These are phyloP conservation scores for Cyrtorhinus lividipennis DNA, from an alignment of 1,140 invertebrate genomes.

Conservation along the genomic window DNA sequence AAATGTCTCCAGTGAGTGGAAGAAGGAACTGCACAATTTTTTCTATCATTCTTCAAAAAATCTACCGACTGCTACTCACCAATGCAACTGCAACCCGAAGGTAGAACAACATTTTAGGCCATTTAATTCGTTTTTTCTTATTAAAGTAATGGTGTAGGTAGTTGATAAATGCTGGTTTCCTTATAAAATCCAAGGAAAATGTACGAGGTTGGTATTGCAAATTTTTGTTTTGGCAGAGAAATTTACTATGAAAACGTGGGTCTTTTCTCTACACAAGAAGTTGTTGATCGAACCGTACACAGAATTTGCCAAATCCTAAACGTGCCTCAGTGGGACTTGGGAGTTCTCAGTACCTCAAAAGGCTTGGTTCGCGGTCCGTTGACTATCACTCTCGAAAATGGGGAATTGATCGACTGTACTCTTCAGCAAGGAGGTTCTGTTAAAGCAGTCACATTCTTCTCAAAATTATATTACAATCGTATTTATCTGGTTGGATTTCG, in stretches of 20 bases:
- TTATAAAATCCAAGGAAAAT: too few species aligned
- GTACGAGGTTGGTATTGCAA: too few species aligned
- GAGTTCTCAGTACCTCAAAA: not conserved
- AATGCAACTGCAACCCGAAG: not conserved
- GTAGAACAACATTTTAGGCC: not conserved
- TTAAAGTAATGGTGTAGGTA: not conserved
- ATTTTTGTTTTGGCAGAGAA: not conserved
- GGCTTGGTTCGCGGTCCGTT: not conserved
- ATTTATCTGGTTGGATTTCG: too few species aligned
- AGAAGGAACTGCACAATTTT: too few species aligned
- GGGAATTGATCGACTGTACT: not conserved
- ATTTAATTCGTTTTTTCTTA: not conserved
- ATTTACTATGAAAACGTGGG: not conserved
- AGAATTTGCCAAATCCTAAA: not conserved
- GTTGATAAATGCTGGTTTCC: not conserved
- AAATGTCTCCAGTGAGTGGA: too few species aligned
- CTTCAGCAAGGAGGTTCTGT: not conserved
- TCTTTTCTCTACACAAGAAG: not conserved
- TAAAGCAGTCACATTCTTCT: not conserved
- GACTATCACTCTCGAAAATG: not conserved
- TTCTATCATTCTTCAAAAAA: not conserved
- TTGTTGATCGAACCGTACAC: not conserved
- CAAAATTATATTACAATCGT: not conserved
- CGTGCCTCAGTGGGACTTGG: not conserved
- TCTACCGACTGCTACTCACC: not conserved